Conservation (phyloP, 2,888 invertebrate species). For the Trissoscelio sp. region DNA sequence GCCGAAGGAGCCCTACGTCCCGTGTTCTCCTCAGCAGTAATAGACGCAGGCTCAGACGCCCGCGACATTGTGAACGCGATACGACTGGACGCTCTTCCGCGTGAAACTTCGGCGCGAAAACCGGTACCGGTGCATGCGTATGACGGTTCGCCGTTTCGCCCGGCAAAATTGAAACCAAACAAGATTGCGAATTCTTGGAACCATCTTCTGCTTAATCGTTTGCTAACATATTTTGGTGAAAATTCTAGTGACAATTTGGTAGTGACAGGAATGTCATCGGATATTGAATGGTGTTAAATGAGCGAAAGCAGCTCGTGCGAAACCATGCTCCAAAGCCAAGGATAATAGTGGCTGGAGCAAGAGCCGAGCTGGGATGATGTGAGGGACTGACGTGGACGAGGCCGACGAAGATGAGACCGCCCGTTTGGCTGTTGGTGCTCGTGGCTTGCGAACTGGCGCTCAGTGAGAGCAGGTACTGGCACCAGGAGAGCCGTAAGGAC, state of each 20-base stretch:
- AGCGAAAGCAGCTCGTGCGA: slow-evolving; percentile 66
- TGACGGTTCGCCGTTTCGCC: slow-evolving; percentile 40
- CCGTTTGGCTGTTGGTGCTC: slow-evolving; percentile 72
- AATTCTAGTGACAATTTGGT: not conserved
- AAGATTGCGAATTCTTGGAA: not conserved
- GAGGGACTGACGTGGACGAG: slow-evolving; percentile 71
- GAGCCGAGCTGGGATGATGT: slow-evolving; percentile 71
- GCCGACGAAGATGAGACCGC: slow-evolving; percentile 74
- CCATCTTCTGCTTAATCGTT: too few species aligned
- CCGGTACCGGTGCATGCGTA: slow-evolving; percentile 72
- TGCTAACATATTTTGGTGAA: too few species aligned
- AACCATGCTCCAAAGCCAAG: slow-evolving; percentile 48
- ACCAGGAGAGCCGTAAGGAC: slow-evolving; percentile 68
- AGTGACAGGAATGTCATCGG: slow-evolving; percentile 11
- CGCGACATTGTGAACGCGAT: slow-evolving; percentile 83
- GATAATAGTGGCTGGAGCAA: slow-evolving; percentile 31
- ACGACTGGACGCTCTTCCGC: slow-evolving; percentile 75
- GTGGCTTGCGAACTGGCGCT: slow-evolving; percentile 70
- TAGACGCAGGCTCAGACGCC: slow-evolving; percentile 82
- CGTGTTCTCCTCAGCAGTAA: slow-evolving; percentile 78
- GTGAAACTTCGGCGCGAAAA: slow-evolving; percentile 71
- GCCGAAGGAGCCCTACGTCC: slow-evolving; percentile 78
- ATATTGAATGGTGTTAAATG: slow-evolving; percentile 68
- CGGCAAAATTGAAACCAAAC: not conserved
- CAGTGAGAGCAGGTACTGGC: slow-evolving; percentile 73